phyloP scores from a whole-genome alignment of 2,797 vertebrate genomes.

The Atherinosoma microstoma region DNA sequence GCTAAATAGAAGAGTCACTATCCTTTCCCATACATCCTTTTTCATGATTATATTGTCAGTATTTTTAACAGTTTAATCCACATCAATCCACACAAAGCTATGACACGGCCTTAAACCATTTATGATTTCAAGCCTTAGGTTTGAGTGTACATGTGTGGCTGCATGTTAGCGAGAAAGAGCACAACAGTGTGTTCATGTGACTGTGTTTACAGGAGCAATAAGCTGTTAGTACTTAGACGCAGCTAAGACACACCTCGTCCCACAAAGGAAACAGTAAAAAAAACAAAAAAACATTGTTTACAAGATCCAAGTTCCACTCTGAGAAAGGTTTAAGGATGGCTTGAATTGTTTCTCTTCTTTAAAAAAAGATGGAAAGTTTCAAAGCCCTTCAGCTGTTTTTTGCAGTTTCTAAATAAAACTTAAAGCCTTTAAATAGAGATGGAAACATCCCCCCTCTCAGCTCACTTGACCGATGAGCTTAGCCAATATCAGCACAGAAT shows the following conservation, averaged over 20 bases:
- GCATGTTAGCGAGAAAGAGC: slow-evolving; percentile 27
- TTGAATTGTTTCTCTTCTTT: neutral
- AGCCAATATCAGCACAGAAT: too few species aligned
- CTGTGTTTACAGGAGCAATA: slow-evolving; percentile 47
- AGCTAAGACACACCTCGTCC: slow-evolving; percentile 33
- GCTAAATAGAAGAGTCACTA: slow-evolving; percentile 2
- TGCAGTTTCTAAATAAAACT: too few species aligned
- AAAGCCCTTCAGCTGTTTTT: too few species aligned
- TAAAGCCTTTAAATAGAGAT: too few species aligned
- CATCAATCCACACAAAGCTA: slow-evolving; percentile 13
- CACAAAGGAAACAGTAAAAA: slow-evolving; percentile 39
- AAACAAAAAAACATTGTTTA: slow-evolving; percentile 14
- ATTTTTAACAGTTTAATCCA: slow-evolving; percentile 19
- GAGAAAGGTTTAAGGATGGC: neutral
- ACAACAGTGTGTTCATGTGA: slow-evolving; percentile 25
- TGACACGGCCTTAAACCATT: slow-evolving; percentile 37
- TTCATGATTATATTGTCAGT: slow-evolving; percentile 12
- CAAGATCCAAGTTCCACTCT: slow-evolving; percentile 15
- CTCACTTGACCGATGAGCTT: too few species aligned
- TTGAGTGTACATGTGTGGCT: slow-evolving; percentile 30
- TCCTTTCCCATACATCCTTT: neutral
- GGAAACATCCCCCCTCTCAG: too few species aligned
- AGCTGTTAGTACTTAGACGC: slow-evolving; percentile 20
- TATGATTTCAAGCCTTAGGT: slow-evolving; percentile 51
- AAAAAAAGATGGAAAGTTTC: too few species aligned